Conservation (phyloP, 2,113 vertebrate species). For the Stictonetta naevosa region DNA sequence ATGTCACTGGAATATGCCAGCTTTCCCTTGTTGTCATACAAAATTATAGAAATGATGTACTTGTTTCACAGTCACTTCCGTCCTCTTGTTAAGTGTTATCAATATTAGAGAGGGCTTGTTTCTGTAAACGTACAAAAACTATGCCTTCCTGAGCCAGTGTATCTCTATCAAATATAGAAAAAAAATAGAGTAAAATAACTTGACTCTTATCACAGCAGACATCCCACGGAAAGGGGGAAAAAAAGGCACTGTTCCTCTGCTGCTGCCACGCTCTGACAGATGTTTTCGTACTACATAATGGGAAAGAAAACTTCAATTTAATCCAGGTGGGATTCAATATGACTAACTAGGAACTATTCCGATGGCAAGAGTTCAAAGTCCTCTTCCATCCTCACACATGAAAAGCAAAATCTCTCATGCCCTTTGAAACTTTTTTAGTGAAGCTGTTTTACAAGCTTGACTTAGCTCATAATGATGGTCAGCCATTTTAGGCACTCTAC, state of each 20-base stretch:
- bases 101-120: background rate
- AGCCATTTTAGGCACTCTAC: background rate
- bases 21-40: background rate
- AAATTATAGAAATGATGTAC: background rate
- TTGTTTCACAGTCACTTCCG: background rate
- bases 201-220: background rate
- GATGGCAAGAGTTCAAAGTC: background rate
- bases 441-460: background rate
- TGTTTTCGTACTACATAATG: background rate
- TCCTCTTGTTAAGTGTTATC: background rate
- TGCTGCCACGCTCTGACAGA: background rate
- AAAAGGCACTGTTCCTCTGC: background rate
- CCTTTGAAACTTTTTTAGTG: background rate
- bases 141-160: background rate
- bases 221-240: background rate
- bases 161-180: background rate
- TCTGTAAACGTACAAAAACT: background rate
- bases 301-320: background rate
- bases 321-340: background rate
- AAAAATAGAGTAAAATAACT: background rate
- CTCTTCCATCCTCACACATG: background rate
- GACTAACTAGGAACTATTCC: background rate
- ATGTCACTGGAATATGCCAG: background rate
- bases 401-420: background rate
- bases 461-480: background rate